Evolutionary conservation across 92 coral and sea anemone genomes (phyloP).

Genomic region (Heteractis magnifica): DNA sequence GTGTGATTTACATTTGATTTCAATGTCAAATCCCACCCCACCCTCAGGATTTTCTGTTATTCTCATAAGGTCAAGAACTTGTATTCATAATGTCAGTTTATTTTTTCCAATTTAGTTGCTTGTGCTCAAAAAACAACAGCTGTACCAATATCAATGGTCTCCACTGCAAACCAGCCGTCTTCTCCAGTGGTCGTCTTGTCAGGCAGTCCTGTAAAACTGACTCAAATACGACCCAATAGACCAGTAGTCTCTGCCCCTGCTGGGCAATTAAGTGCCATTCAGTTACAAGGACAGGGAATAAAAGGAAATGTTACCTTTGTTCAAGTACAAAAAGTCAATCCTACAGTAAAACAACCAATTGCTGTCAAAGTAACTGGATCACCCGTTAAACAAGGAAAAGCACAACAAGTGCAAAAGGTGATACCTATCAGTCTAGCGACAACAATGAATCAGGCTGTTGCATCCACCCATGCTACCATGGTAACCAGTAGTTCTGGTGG

Average conservation of each 20-base stretch:
- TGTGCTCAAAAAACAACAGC: constrained; percentile 36
- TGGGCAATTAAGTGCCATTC: constrained; percentile 22
- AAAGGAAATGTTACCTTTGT: constrained; percentile 67
- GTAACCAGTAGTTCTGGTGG: constrained; percentile 44
- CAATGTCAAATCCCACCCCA: no score
- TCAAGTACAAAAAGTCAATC: constrained; percentile 73
- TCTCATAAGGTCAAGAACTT: background rate
- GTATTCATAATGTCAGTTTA: background rate
- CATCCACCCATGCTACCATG: constrained; percentile 54
- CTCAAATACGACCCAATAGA: constrained; percentile 35
- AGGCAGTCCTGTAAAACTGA: constrained; percentile 82
- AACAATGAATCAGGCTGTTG: constrained; percentile 38
- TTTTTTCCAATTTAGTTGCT: background rate
- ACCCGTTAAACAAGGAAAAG: constrained; percentile 66
- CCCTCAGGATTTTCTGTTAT: no score
- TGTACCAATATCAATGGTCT: constrained; percentile 34
- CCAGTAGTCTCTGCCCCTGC: constrained; percentile 26
- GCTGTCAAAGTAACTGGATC: constrained; percentile 64
- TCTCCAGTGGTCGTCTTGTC: constrained; percentile 70
- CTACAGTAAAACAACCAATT: constrained; percentile 61
- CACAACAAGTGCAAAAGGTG: constrained; percentile 60
- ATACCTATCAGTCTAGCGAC: constrained; percentile 72
- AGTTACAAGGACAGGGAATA: constrained; percentile 41
- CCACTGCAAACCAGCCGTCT: constrained; percentile 49
- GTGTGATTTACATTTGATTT: no score